Evolutionary conservation across 2,113 vertebrate species (phyloP).

Genomic region (Rhinolophus ferrumequinum): DNA sequence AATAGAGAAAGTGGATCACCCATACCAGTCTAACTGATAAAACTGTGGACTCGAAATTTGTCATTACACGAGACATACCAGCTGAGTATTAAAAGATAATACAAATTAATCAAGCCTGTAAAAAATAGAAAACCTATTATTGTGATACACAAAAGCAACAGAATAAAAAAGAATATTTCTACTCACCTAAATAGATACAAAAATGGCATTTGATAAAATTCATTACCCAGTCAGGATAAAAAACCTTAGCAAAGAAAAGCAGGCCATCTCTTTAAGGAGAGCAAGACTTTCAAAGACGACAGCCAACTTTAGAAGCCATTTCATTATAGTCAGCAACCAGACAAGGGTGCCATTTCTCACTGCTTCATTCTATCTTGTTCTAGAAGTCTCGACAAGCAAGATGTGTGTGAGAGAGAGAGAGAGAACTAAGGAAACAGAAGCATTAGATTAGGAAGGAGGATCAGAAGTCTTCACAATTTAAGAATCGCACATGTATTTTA

Average conservation of each 20-base stretch:
- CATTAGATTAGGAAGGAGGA: too few species aligned
- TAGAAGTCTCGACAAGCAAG: not conserved
- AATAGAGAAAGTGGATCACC: not conserved
- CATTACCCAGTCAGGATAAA: not conserved
- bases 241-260: not conserved
- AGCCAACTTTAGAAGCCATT: fast-evolving
- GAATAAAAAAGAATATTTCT: not conserved
- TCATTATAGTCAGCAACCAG: not conserved
- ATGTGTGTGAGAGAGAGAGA: too few species aligned
- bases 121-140: not conserved
- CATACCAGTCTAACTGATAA: not conserved
- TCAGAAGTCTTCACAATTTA: not conserved
- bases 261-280: not conserved
- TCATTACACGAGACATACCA: not conserved
- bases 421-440: not conserved
- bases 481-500: not conserved
- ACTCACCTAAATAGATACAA: not conserved
- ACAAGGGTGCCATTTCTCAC: fast-evolving
- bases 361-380: not conserved
- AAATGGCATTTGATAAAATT: not conserved
- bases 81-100: not conserved
- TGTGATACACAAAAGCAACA: not conserved
- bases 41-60: not conserved
- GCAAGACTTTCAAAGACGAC: not conserved
- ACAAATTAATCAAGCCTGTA: slow-evolving; percentile 81